Conservation (phyloP, 2,113 vertebrate genomes). For the Psittacara wagleri region DNA sequence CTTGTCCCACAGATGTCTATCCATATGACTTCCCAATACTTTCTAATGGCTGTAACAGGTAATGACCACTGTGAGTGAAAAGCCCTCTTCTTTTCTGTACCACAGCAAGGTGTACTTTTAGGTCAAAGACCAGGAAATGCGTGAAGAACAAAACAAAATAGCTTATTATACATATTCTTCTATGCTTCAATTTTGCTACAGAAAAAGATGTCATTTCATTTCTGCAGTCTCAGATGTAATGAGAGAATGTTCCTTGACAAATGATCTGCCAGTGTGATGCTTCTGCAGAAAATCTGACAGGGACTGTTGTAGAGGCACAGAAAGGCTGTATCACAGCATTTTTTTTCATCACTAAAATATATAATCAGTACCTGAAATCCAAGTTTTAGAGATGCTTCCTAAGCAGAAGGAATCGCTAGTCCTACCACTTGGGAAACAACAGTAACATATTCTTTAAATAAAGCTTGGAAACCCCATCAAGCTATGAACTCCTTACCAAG, state of each 20-base stretch:
- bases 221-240: neutral
- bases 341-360: neutral
- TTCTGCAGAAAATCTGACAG: neutral
- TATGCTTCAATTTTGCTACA: neutral
- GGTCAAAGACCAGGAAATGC: neutral
- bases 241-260: neutral
- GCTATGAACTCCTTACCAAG: neutral
- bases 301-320: neutral
- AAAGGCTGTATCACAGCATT: neutral
- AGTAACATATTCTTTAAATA: neutral
- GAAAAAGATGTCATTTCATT: neutral
- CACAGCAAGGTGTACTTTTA: neutral
- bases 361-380: neutral
- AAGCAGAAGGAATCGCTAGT: neutral
- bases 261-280: neutral
- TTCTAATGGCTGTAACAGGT: neutral
- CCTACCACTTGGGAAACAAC: neutral
- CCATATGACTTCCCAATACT: neutral
- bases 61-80: neutral
- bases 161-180: neutral
- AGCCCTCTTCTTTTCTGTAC: neutral
- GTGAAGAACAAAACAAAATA: neutral
- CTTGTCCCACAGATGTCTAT: neutral
- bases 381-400: neutral
- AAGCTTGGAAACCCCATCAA: neutral